Base-by-base conservation (phyloP, 1,140 invertebrate genomes). In the Andricus grossulariae region DNA sequence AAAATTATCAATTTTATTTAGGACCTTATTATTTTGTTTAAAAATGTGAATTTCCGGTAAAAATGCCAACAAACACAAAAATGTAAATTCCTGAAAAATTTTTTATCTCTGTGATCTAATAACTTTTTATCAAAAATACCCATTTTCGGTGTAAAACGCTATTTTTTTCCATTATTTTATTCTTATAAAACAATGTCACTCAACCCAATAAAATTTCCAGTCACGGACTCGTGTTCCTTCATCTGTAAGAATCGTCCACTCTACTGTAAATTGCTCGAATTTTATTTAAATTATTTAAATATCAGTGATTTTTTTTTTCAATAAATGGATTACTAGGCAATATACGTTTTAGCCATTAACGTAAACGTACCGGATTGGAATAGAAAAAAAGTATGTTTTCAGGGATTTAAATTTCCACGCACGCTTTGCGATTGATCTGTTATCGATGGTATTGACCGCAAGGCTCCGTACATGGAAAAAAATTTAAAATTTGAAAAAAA, bases 181-280 rank as follows among this genome's bases (percentile, higher is more conserved):
- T 25, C 16, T 66, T 66, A 25, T 32, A 66, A 66, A 66, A 66
- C 39, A 39, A 15, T 39, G 25, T 66, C 3, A 66, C 13, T 66
- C 1, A 66, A 66, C 16, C 57, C 21, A 66, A 25, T 39, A 39
- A 66, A 39, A 39, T 66, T 66, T 39, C 25, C 21, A 66, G 57
- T 39, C 57, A 66, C 57, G 25, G 32, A 66, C 19, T 66, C 13
- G 57, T 66, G 57, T 66, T 21, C 57, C 3, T 16, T 32, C 57
- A 21, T 11, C 57, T 66, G 16, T 66, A 21, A 66, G 16, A 21
- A 21, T 39, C 57, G 57, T 66, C 13, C 57, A 66, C 55, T 60
- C 55, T 60, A 66, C 57, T 66, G 57, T 66, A 66, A 66, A 66
- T 66, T 66, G 25, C 25, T 66, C 13, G 25, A 32, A 66, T 66